These are phyloP conservation scores for Eulemur albifrons DNA, from an alignment of 2,797 vertebrate species.

Conservation along the genomic window DNA sequence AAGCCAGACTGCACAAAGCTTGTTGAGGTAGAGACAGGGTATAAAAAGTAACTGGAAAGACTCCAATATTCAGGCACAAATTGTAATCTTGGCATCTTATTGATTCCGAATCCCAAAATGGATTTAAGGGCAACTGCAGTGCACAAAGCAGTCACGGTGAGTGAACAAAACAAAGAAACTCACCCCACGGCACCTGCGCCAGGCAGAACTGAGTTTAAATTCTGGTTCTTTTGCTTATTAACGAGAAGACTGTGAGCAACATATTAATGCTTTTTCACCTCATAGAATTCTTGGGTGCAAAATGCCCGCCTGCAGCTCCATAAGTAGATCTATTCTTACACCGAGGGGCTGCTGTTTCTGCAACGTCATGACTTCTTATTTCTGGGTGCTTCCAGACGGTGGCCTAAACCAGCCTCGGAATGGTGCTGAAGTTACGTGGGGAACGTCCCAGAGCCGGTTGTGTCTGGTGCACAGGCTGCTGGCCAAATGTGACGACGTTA, in stretches of 20 bases:
- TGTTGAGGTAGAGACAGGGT: neutral
- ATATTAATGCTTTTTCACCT: neutral
- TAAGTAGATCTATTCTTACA: neutral
- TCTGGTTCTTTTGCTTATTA: neutral
- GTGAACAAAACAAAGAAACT: neutral
- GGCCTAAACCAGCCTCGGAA: constrained; percentile 75
- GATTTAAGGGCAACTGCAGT: neutral
- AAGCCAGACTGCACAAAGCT: no score
- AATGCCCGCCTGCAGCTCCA: accelerated
- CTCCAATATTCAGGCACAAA: no score
- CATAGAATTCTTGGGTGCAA: neutral
- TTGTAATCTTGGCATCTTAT: neutral
- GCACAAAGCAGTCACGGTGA: neutral
- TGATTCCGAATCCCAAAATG: neutral
- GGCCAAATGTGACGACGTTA: constrained; percentile 72
- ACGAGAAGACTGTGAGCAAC: neutral
- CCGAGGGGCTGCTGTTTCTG: neutral
- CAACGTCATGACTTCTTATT: constrained; percentile 61
- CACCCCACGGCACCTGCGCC: accelerated
- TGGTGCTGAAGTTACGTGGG: constrained; percentile 70
- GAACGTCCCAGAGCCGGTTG: constrained; percentile 55
- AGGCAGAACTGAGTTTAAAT: accelerated
- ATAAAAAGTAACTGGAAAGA: neutral
- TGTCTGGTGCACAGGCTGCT: constrained; percentile 69
- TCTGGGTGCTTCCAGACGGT: constrained; percentile 67